These are phyloP conservation scores for Passer domesticus DNA, from an alignment of 2,113 vertebrate species.

Conservation along the genomic window DNA sequence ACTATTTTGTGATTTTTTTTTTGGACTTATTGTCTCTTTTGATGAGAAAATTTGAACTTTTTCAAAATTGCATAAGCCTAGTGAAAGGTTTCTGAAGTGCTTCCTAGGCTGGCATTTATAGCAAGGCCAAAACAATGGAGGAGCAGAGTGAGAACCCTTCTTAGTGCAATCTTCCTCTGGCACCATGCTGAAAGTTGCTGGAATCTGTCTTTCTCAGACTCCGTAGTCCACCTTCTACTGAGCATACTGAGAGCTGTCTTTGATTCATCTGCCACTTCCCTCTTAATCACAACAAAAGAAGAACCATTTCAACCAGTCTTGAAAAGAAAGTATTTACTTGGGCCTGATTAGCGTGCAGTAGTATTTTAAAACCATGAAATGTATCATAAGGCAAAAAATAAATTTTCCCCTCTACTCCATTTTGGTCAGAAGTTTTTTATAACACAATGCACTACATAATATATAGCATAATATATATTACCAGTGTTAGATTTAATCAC, in stretches of 20 bases:
- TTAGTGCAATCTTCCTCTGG: not conserved
- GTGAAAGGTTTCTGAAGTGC: not conserved
- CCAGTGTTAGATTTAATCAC: not conserved
- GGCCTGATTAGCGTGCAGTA: fast-evolving
- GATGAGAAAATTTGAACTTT: not conserved
- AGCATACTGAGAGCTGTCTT: not conserved
- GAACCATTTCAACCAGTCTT: not conserved
- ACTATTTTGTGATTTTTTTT: not conserved
- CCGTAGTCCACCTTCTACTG: not conserved
- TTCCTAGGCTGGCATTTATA: not conserved
- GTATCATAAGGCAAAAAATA: not conserved
- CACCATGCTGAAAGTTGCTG: not conserved
- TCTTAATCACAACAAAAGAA: not conserved
- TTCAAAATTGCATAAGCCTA: not conserved
- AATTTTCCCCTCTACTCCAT: not conserved
- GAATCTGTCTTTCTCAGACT: not conserved
- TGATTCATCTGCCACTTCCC: not conserved
- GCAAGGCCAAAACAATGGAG: not conserved
- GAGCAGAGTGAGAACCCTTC: not conserved
- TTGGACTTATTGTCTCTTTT: not conserved
- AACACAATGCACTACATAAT: not conserved
- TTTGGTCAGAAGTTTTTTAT: not conserved
- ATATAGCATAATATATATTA: not conserved
- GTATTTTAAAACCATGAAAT: not conserved
- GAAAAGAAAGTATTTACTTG: not conserved